These are phyloP conservation scores for Macaria liturata DNA, from an alignment of 2,888 invertebrate species.

Conservation along the genomic window DNA sequence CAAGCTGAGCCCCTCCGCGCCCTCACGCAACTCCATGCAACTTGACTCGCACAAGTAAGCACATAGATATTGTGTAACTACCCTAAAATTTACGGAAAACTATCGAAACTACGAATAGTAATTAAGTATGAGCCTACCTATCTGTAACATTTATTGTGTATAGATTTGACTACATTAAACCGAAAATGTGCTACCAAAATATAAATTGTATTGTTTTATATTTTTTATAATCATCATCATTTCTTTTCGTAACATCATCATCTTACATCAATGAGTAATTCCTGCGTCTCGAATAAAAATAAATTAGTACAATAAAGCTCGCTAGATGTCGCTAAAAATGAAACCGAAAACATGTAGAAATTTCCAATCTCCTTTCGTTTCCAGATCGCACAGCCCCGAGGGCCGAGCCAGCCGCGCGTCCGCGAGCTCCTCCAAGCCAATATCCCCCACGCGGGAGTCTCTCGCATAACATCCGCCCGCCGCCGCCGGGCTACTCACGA, in stretches of 20 bases:
- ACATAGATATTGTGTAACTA: no score
- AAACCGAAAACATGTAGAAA: not conserved
- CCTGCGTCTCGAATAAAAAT: no score
- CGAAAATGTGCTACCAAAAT: not conserved
- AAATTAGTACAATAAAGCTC: no score
- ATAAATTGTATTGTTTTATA: not conserved
- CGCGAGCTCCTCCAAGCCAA: conserved; percentile 63
- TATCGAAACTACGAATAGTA: no score
- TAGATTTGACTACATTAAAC: no score
- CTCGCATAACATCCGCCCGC: conserved; percentile 70
- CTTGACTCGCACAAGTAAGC: conserved; percentile 75
- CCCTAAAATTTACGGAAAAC: no score
- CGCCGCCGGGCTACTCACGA: conserved; percentile 62
- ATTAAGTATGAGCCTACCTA: no score
- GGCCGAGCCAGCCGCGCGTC: conserved; percentile 71
- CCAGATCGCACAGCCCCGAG: conserved; percentile 70
- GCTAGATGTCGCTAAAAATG: no score
- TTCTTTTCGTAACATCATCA: no score
- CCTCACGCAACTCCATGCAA: conserved; percentile 65
- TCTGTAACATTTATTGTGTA: no score
- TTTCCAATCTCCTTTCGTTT: not conserved
- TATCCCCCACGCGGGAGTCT: conserved; percentile 69
- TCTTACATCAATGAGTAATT: no score
- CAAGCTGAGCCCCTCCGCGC: conserved; percentile 77
- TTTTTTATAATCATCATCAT: not conserved